phyloP scores from a whole-genome alignment of 1,140 invertebrate genomes.

The Drosophila funebris region DNA sequence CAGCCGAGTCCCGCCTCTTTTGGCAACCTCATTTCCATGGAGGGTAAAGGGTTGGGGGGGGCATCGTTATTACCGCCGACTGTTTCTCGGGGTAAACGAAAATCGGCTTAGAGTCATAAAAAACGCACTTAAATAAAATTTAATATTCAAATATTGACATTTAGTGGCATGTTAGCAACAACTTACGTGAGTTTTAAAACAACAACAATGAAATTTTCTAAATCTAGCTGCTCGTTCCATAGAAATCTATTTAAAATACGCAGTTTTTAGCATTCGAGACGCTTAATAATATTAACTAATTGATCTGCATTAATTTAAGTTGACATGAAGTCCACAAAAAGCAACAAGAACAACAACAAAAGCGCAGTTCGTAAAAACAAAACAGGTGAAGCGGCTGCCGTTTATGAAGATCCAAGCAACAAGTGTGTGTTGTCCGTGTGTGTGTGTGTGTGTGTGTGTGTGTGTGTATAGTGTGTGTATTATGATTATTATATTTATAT shows the following conservation, averaged over 20 bases:
- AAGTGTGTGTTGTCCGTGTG: slow-evolving; percentile 39
- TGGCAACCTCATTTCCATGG: slow-evolving; percentile 32
- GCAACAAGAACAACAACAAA: slow-evolving; percentile 9
- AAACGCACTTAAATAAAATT: slow-evolving; percentile 83
- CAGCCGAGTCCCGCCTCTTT: slow-evolving; percentile 63
- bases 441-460: slow-evolving; percentile 58
- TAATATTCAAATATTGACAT: slow-evolving; percentile 83
- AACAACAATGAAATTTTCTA: slow-evolving; percentile 11
- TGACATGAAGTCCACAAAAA: slow-evolving; percentile 41
- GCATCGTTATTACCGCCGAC: slow-evolving; percentile 31
- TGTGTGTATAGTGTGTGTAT: slow-evolving; percentile 42
- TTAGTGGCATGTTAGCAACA: slow-evolving; percentile 82
- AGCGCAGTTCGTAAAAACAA: slow-evolving; percentile 33
- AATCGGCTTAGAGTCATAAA: slow-evolving; percentile 81
- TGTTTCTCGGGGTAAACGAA: slow-evolving; percentile 67
- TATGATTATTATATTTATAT: slow-evolving; percentile 71
- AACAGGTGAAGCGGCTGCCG: slow-evolving; percentile 56
- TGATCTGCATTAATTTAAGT: slow-evolving; percentile 79
- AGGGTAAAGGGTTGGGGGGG: background rate
- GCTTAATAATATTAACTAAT: slow-evolving; percentile 80
- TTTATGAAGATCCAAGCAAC: slow-evolving; percentile 39
- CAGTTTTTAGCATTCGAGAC: slow-evolving; percentile 56
- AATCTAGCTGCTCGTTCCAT: slow-evolving; percentile 1
- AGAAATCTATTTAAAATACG: slow-evolving; percentile 50
- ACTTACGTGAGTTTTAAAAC: slow-evolving; percentile 56